These are phyloP conservation scores for Paguma larvata DNA, from an alignment of 2,797 vertebrate species.

Conservation along the genomic window DNA sequence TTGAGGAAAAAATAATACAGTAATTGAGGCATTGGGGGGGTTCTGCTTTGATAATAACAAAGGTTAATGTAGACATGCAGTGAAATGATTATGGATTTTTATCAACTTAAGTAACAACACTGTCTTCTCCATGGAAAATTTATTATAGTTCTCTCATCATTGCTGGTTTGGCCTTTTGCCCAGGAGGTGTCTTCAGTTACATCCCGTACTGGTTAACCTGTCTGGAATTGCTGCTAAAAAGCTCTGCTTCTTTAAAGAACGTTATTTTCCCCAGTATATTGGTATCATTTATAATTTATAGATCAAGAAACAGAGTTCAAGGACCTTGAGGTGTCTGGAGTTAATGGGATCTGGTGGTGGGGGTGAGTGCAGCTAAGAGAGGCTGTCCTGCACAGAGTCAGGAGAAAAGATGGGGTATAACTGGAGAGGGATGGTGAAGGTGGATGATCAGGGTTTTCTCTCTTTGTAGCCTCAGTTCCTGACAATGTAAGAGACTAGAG, in stretches of 20 bases:
- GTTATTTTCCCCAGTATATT: neutral
- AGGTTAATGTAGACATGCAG: slow-evolving; percentile 7
- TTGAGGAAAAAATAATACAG: neutral
- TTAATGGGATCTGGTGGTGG: neutral
- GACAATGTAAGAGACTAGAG: neutral
- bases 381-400: neutral
- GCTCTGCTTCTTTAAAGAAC: neutral
- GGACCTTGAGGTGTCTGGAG: neutral
- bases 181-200: slow-evolving; percentile 1
- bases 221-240: slow-evolving; percentile 13
- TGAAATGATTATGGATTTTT: slow-evolving; percentile 57
- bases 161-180: slow-evolving; percentile 42
- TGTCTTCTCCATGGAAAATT: neutral
- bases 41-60: slow-evolving; percentile 19
- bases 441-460: neutral
- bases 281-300: slow-evolving; percentile 37
- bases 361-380: neutral
- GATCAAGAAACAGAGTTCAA: slow-evolving; percentile 30
- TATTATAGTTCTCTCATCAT: slow-evolving; percentile 26
- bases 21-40: neutral
- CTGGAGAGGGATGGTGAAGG: neutral
- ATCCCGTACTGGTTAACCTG: neutral
- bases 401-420: neutral
- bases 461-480: neutral
- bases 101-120: slow-evolving; percentile 45